phyloP scores from a whole-genome alignment of 1,140 invertebrate species.

The Listronotus bonariensis region DNA sequence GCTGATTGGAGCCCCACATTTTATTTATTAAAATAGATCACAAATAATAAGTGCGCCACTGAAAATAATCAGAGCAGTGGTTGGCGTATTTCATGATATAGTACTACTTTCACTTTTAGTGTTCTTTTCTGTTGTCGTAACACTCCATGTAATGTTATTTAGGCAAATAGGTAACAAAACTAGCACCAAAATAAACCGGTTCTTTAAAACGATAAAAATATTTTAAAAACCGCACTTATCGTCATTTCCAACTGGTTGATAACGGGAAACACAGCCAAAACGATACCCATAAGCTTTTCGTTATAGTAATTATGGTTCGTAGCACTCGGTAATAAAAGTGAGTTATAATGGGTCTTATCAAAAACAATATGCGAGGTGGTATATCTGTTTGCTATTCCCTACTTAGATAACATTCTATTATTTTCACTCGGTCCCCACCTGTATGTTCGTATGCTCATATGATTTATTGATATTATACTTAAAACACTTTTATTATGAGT shows the following conservation, averaged over 20 bases:
- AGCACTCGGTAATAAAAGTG: too few species aligned
- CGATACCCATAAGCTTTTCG: too few species aligned
- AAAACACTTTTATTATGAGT: conserved; percentile 3
- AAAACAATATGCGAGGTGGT: conserved; percentile 14
- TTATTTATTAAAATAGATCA: conserved; percentile 16
- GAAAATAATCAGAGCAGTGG: conserved; percentile 1
- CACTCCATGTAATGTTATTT: neutral
- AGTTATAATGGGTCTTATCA: conserved; percentile 3
- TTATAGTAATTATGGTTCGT: too few species aligned
- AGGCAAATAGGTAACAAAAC: neutral
- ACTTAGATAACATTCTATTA: conserved; percentile 7
- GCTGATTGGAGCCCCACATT: conserved; percentile 23
- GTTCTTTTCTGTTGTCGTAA: neutral
- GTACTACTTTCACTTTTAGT: conserved; percentile 23
- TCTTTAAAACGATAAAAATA: too few species aligned
- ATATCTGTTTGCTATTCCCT: conserved; percentile 14
- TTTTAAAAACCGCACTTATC: too few species aligned
- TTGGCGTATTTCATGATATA: conserved; percentile 12
- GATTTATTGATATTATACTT: conserved; percentile 17
- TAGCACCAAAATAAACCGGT: too few species aligned
- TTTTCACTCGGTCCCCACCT: conserved; percentile 8
- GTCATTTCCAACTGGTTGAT: too few species aligned
- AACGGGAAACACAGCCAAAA: too few species aligned
- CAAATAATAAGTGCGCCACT: conserved; percentile 9
- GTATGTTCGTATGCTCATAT: conserved; percentile 17